phyloP scores from a whole-genome alignment of 2,888 invertebrate species.

The Hirudinaria manillensis region DNA sequence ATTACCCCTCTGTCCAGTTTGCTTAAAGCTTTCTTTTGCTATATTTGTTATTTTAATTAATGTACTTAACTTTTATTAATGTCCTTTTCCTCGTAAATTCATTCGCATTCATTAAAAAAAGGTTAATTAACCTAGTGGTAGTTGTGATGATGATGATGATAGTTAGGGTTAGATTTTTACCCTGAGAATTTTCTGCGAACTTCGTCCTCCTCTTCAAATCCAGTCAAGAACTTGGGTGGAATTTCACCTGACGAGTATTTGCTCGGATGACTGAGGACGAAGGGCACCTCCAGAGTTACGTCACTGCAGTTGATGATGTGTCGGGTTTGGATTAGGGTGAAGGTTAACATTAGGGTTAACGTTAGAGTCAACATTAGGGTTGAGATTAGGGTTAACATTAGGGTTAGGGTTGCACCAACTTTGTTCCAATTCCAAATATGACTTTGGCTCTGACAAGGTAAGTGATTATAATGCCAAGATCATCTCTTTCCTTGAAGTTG shows the following conservation, averaged over 20 bases:
- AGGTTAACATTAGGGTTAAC: slow-evolving; percentile 23
- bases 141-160: no score
- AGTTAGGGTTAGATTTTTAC: neutral
- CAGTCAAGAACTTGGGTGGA: neutral
- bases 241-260: slow-evolving; percentile 17
- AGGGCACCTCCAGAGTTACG: slow-evolving; percentile 21
- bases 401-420: slow-evolving; percentile 1
- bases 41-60: no score
- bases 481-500: slow-evolving; percentile 13
- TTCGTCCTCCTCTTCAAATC: neutral
- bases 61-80: no score
- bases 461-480: slow-evolving; percentile 23
- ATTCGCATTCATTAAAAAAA: no score
- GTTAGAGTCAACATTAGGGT: slow-evolving; percentile 13
- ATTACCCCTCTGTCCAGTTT: no score
- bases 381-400: slow-evolving; percentile 17
- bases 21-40: no score
- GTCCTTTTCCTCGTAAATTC: no score
- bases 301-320: slow-evolving; percentile 16
- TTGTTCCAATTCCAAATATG: slow-evolving; percentile 26
- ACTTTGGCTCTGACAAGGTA: slow-evolving; percentile 30
- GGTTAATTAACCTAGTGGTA: no score
- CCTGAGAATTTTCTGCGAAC: slow-evolving; percentile 5
- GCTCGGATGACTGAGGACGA: slow-evolving; percentile 20
- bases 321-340: slow-evolving; percentile 18